A percentile compares a stretch with the other conserved stretches of the same genome.
Evolutionary conservation across 2,888 invertebrate species (phyloP).

Genomic region (Dyspetes luteomarginatus): DNA sequence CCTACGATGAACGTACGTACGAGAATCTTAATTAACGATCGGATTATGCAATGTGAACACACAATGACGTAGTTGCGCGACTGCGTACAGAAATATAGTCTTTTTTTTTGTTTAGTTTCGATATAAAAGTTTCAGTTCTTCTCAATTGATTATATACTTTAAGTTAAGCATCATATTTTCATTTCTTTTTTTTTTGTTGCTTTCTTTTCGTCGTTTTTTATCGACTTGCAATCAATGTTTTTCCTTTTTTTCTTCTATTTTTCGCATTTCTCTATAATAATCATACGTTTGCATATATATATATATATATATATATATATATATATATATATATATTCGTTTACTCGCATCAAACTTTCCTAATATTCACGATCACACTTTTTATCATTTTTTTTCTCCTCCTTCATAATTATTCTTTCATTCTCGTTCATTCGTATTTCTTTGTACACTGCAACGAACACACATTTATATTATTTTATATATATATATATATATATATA

Average conservation of each 20-base stretch:
- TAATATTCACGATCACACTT: conserved; percentile 50
- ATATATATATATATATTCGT: too few species aligned
- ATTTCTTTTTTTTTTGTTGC: conserved; percentile 53
- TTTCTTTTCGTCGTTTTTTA: conserved; percentile 42
- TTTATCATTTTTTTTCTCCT: not conserved
- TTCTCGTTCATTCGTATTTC: conserved; percentile 53
- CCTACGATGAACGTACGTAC: conserved; percentile 81
- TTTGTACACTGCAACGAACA: conserved; percentile 83
- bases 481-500: conserved; percentile 68
- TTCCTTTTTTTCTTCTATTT: conserved; percentile 55
- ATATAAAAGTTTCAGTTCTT: conserved; percentile 83
- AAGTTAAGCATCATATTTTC: conserved; percentile 68
- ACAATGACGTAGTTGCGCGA: conserved; percentile 83
- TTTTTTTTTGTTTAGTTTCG: conserved; percentile 80
- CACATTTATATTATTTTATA: conserved; percentile 78
- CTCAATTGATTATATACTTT: conserved; percentile 79
- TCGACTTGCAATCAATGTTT: not conserved
- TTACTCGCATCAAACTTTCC: conserved; percentile 37
- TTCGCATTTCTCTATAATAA: conserved; percentile 31
- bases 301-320: too few species aligned
- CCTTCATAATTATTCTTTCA: conserved; percentile 7
- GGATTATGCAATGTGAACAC: conserved; percentile 83
- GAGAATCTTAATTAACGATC: conserved; percentile 83
- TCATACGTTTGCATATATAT: conserved; percentile 54
- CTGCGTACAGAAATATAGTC: conserved; percentile 83